phyloP scores from a whole-genome alignment of 2,888 invertebrate species.

The Xestia sexstrigata region DNA sequence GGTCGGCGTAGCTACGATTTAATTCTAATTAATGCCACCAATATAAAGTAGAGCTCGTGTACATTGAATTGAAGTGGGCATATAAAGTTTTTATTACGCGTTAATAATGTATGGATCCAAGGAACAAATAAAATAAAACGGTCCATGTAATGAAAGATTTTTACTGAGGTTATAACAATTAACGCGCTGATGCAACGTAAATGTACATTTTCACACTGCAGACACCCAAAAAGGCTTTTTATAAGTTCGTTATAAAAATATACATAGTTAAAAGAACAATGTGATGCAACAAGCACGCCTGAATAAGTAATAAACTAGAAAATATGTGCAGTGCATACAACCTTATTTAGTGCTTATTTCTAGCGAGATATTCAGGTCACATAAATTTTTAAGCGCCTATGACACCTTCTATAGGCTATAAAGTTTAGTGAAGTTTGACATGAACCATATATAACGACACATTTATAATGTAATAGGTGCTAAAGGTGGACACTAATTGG shows the following conservation, averaged over 20 bases:
- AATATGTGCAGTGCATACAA: constrained; percentile 12
- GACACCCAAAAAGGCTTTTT: constrained; percentile 6
- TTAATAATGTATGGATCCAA: constrained; percentile 23
- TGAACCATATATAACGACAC: constrained; percentile 27
- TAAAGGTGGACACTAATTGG: constrained; percentile 69
- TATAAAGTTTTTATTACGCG: constrained; percentile 11
- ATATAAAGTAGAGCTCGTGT: constrained; percentile 32
- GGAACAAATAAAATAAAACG: constrained; percentile 26
- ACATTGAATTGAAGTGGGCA: constrained; percentile 29
- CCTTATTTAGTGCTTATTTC: constrained; percentile 45
- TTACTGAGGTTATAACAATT: constrained; percentile 34
- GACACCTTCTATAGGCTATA: constrained; percentile 39
- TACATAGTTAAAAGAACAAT: constrained; percentile 14
- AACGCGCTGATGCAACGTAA: constrained; percentile 28
- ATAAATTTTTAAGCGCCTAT: constrained; percentile 49
- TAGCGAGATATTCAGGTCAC: constrained; percentile 55
- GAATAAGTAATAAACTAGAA: constrained; percentile 25
- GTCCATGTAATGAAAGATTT: constrained; percentile 13
- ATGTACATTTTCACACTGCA: constrained; percentile 27
- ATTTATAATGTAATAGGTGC: constrained; percentile 49
- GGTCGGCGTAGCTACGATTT: constrained; percentile 17
- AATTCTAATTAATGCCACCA: constrained; percentile 26
- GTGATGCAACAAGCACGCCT: constrained; percentile 14
- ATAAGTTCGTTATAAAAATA: constrained; percentile 8
- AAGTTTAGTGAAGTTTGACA: constrained; percentile 51